Conservation (phyloP, 2,113 vertebrate species). For the Loxodonta africana region DNA sequence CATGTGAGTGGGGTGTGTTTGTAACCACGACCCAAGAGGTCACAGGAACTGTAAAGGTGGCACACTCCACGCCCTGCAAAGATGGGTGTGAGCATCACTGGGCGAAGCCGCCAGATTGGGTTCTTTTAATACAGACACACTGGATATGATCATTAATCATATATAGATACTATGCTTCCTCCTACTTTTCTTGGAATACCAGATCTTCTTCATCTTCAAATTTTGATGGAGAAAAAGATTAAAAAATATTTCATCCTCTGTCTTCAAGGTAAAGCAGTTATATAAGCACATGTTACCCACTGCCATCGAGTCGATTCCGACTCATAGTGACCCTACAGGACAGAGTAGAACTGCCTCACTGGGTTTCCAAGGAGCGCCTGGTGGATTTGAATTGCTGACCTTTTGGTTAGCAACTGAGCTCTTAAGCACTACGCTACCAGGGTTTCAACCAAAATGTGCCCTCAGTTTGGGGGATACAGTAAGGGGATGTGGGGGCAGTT, state of each 20-base stretch:
- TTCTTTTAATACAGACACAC: neutral
- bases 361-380: no score
- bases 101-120: accelerated
- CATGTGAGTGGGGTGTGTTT: accelerated
- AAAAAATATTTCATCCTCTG: neutral
- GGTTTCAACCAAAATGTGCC: neutral
- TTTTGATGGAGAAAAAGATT: neutral
- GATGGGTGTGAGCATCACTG: neutral
- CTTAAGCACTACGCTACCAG: no score
- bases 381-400: no score
- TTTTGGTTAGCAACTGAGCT: no score
- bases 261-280: neutral
- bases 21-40: neutral
- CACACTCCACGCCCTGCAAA: neutral
- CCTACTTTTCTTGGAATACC: neutral
- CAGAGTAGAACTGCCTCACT: no score
- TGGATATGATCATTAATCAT: accelerated
- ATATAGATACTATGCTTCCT: accelerated
- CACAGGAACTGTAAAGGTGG: no score
- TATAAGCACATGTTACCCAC: neutral
- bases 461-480: neutral
- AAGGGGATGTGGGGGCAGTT: neutral
- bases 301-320: no score
- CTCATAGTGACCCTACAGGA: no score
- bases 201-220: neutral